phyloP scores from a whole-genome alignment of 1,140 invertebrate genomes.

The Hyposmocoma kahamanoa region DNA sequence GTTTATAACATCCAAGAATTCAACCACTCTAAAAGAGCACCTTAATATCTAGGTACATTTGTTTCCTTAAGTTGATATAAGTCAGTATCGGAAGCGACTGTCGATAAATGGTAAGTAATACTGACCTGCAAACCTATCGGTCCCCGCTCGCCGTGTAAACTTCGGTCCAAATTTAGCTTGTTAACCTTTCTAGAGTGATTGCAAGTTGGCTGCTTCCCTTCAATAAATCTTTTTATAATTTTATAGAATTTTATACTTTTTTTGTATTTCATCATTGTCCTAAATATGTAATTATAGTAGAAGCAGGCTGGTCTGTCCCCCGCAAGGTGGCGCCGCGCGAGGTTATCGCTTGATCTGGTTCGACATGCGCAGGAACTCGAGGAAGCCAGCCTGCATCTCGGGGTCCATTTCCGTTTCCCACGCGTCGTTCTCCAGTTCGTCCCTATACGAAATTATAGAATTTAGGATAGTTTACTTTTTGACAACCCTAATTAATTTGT shows the following conservation, averaged over 20 bases:
- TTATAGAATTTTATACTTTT: constrained; percentile 54
- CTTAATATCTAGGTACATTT: not conserved
- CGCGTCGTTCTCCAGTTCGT: constrained; percentile 64
- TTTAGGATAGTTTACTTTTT: too few species aligned
- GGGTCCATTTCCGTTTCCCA: constrained; percentile 70
- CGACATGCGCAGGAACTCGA: constrained; percentile 69
- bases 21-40: constrained; percentile 19
- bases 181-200: constrained; percentile 15
- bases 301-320: constrained; percentile 35
- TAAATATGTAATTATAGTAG: constrained; percentile 31
- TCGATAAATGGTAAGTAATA: not conserved
- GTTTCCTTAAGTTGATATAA: not conserved
- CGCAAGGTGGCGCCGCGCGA: constrained; percentile 20
- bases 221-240: constrained; percentile 49
- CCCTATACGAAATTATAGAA: constrained; percentile 44
- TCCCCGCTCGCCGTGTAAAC: too few species aligned
- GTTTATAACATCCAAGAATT: constrained; percentile 14
- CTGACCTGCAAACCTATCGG: too few species aligned
- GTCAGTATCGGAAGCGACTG: not conserved
- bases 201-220: constrained; percentile 19
- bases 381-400: constrained; percentile 67
- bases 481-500: too few species aligned
- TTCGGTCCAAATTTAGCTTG: not conserved
- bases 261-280: constrained; percentile 43
- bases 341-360: constrained; percentile 72